Base-by-base conservation (phyloP, 2,113 vertebrate species). In the Gadus macrocephalus region DNA sequence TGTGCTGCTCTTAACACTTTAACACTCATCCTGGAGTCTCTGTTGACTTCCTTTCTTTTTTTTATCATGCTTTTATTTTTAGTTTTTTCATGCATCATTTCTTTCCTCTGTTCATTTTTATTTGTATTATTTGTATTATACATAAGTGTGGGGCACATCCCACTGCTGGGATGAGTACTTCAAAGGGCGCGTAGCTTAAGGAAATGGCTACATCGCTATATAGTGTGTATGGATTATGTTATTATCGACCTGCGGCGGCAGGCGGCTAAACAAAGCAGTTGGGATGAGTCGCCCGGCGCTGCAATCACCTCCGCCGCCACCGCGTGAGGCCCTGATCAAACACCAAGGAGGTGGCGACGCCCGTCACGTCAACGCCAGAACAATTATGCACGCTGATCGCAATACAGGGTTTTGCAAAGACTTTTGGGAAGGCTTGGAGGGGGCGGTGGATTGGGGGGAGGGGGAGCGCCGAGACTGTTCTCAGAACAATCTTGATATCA, bases 141-240 rank as follows among this genome's bases (percentile, higher is more conserved):
- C 83, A 82, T 87, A 87, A 86, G 78, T 81, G 82, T 84, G 81
- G 76, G 81, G 76, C 84, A 87, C 79, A 49, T 49, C 83, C 81
- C 77, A 86, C 83, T 83, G 81, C 83, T 84, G 83, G 81, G 86
- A 85, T 86, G 87, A 89, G 89, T 81, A 89, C 86, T 87, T 88
- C 82, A 88, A 82, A 86, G 82, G 82, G 79, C 67, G 76, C 70
- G 74, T 79, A 82, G 87, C 82, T 87, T 88, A 87, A 87, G 79
- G 88, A 87, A 88, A 85, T 75, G 28, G 68, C 82, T 76, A 82
- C 87, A 88, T 88, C 86, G 85, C 83, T 2, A 25, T 20, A 1
- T n/a, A 20, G 20, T 20, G 25, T 78, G 85, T 88, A 85, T 88
- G 87, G 88, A 90, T 90, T 90, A 90, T 90, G 89, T 89, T 89